Base-by-base conservation (phyloP, 2,113 vertebrate species). In the Chaetorhynchus papuensis region DNA sequence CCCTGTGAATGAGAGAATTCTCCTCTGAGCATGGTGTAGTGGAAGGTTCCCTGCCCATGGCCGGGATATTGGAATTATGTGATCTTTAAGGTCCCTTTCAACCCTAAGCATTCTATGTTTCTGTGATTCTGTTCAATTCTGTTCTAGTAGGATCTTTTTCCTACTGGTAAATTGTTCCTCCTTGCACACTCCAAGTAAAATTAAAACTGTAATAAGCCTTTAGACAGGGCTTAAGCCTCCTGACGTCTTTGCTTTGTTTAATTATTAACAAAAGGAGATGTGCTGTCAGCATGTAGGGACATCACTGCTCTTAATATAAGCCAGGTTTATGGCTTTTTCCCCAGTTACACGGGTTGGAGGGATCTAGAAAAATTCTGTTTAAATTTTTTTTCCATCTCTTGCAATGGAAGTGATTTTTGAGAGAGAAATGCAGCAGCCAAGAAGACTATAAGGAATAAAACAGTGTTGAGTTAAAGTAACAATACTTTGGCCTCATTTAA, bases 341-440 rank as follows among this genome's bases (percentile, higher is more conserved):
- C 70, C 41, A 54, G 33, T 82, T 33, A 11, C 24, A 50, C 0
- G 0, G 33, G 27, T 52, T 37, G 20, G 52, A 30, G 42, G 0
- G 24, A 39, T 72, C 63, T 77, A 47, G 45, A 50, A 83, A 57
- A 74, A 20, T 9, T 50, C 13, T 35, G 4, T 28, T 71, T 30
- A 14, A 60, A 7, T 52, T 83, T 27, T 31, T n/a, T 57, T 12
- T 10, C 44, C 28, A 15, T 30, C 30, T 75, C 35, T 84, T 91
- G 60, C 47, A 14, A 30, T 54, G 57, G n/a, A 65, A 64, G 45
- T 41, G 63, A 24, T 69, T 92, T 90, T 74, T 12, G 27, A 63
- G 50, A 57, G 37, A 56, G 64, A 89, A 64, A 9, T 47, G 24
- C 15, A 61, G 72, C 47, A 81, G 22, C 47, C 39, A 63, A 64